Conservation (phyloP, 2,113 vertebrate species). For the Epinephelus cyanopodus region DNA sequence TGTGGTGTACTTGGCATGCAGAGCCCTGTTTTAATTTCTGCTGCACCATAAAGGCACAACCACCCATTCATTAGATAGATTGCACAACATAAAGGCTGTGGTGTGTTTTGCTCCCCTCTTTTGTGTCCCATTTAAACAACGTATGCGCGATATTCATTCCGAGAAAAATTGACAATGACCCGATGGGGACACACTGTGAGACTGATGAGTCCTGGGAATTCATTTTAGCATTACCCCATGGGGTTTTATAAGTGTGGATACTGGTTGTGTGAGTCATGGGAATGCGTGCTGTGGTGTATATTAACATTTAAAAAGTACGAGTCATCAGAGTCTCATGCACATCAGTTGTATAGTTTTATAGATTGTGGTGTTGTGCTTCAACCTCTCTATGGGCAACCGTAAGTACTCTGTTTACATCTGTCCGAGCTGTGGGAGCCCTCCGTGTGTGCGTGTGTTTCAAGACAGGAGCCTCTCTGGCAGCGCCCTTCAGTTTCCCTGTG, state of each 20-base stretch:
- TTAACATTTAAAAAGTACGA: conserved; percentile 50
- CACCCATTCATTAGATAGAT: conserved; percentile 69
- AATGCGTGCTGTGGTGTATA: conserved; percentile 32
- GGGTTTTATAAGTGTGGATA: conserved; percentile 42
- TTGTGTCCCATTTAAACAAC: conserved; percentile 50
- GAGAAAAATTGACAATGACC: conserved; percentile 43
- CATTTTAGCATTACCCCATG: conserved; percentile 42
- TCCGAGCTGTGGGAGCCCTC: conserved; percentile 49
- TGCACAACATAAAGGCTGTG: conserved; percentile 56
- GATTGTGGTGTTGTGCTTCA: conserved; percentile 46
- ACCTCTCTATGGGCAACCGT: conserved; percentile 46
- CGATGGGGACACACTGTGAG: conserved; percentile 31
- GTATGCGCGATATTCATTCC: conserved; percentile 39
- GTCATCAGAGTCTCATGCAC: conserved; percentile 37
- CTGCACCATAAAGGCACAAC: conserved; percentile 57
- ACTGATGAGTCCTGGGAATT: conserved; percentile 31
- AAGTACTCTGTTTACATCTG: conserved; percentile 72
- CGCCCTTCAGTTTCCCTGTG: conserved; percentile 26
- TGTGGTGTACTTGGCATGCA: conserved; percentile 47
- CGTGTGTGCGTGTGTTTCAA: conserved; percentile 31
- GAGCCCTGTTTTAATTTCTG: conserved; percentile 57
- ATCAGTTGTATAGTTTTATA: conserved; percentile 40
- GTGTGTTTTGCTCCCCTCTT: conserved; percentile 34
- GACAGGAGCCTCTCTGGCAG: conserved; percentile 45
- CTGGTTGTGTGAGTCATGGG: conserved; percentile 40